Conservation (phyloP, 2,113 vertebrate species). For the Pomatostomus ruficeps region DNA sequence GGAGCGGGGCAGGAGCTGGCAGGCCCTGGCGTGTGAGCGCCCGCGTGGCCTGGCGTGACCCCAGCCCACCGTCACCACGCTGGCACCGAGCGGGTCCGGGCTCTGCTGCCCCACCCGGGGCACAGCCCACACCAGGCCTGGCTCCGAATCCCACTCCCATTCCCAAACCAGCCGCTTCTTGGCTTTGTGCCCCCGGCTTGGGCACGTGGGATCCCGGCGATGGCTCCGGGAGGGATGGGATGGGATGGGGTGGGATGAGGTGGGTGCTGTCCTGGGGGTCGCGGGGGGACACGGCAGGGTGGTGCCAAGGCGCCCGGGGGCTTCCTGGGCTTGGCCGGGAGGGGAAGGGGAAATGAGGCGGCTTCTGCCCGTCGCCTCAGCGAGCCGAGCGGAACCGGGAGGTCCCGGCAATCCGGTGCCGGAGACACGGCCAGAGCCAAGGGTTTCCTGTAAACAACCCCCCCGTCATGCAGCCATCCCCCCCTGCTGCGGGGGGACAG, state of each 20-base stretch:
- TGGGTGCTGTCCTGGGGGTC: background rate
- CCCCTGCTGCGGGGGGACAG: fast-evolving
- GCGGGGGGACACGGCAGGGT: background rate
- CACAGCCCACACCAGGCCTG: background rate
- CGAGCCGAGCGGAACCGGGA: constrained; percentile 22
- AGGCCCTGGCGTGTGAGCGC: background rate
- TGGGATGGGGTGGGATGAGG: background rate
- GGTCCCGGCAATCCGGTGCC: constrained; percentile 32
- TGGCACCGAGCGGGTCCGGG: background rate
- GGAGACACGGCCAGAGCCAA: background rate
- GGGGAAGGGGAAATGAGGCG: constrained; percentile 51
- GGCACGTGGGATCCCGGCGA: background rate
- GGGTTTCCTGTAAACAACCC: constrained; percentile 40
- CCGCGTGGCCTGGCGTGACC: background rate
- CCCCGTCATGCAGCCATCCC: background rate
- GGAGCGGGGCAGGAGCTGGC: background rate
- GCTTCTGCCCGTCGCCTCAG: background rate
- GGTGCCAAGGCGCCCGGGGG: background rate
- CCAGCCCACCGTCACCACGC: background rate
- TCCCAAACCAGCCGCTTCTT: background rate
- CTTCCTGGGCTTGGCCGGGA: constrained; percentile 10
- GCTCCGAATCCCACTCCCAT: background rate
- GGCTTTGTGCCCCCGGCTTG: background rate
- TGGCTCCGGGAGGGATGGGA: background rate
- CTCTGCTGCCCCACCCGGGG: background rate